phyloP scores from a whole-genome alignment of 2,797 vertebrate species.

The Acanthis flammea region DNA sequence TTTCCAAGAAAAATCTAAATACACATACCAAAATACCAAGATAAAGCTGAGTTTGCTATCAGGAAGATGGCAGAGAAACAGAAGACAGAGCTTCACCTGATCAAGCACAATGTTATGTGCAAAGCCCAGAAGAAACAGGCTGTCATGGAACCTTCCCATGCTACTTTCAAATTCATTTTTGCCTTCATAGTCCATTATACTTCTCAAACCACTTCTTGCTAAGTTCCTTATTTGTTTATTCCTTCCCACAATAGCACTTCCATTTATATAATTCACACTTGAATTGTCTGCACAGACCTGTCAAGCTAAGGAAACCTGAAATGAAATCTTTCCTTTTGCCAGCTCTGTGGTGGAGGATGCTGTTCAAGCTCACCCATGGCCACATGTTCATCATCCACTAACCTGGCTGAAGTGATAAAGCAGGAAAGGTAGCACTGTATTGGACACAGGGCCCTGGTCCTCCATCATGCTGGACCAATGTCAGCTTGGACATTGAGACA shows the following conservation, averaged over 20 bases:
- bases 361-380: not conserved
- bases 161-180: not conserved
- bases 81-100: not conserved
- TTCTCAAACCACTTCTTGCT: not conserved
- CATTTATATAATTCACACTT: not conserved
- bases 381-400: not conserved
- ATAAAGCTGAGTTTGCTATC: not conserved
- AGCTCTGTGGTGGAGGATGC: not conserved
- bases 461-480: not conserved
- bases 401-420: not conserved
- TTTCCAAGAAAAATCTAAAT: not conserved
- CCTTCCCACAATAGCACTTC: not conserved
- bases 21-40: not conserved
- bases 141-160: not conserved
- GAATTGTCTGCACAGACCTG: not conserved
- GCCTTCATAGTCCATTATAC: not conserved
- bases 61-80: not conserved
- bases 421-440: not conserved
- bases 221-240: not conserved
- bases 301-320: not conserved
- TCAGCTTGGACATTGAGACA: accelerated
- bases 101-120: not conserved
- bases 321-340: not conserved
- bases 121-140: not conserved
- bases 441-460: not conserved